Base-by-base conservation (phyloP, 2,113 vertebrate genomes). In the Oreochromis tanganicae region DNA sequence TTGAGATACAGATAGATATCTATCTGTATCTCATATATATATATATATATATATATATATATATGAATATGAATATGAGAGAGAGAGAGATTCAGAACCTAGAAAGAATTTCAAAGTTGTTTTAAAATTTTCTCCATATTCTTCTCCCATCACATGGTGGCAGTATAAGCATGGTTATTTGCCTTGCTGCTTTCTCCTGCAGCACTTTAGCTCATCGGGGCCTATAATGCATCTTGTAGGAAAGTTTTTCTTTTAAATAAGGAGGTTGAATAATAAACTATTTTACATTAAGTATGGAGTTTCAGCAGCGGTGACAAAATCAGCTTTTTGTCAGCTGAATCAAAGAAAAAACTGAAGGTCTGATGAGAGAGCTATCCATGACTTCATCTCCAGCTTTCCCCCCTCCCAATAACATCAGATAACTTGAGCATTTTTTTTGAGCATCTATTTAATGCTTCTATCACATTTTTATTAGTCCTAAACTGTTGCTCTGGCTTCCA, bases 111-210 rank as follows among this genome's bases (percentile, higher is more conserved):
- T 6, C 19, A 38, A 36, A 43, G 24, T 24, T 6, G 3, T 56
- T 59, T 85, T 3, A 29, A 32, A 7, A 41, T 6, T 12, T 52
- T 21, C 34, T 29, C 43, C 24, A 75, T 3, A 1, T 75, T 48
- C 43, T 29, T 9, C 9, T 48, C 11, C 10, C 6, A 38, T 92
- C 94, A 91, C 90, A 87, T 7, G 90, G 87, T 82, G 93, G 93
- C 92, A 93, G 87, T 86, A 43, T 59, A 63, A 24, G 38, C 61
- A 55, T 48, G 57, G 21, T 29, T 19, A 9, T 57, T 17, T 43
- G 17, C 1, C 24, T n/a, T 43, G 27, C 3, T 59, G 24, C 24
- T 73, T 32, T 57, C 4, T 59, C 24, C 9, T 81, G 3, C 54
- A 19, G 80, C 1, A 3, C 55, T 59, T 81, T 46, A 41, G 41